A percentile compares a stretch with the other conserved stretches of the same genome.
phyloP scores from a whole-genome alignment of 2,113 vertebrate species.

The Hymenochirus boettgeri region DNA sequence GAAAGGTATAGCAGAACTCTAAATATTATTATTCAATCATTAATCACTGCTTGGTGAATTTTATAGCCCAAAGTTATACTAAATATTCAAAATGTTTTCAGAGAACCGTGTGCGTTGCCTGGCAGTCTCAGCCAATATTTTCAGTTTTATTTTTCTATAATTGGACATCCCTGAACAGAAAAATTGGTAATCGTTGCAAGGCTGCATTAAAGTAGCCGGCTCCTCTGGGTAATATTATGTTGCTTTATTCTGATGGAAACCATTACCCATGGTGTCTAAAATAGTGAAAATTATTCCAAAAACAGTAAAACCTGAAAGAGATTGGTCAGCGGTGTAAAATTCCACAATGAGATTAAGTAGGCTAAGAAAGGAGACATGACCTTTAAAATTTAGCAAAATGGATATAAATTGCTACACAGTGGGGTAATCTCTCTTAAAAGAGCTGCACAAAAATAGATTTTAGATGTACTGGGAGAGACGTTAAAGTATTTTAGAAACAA shows the following conservation, averaged over 20 bases:
- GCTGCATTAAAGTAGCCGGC: not conserved
- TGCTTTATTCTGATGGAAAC: constrained; percentile 1
- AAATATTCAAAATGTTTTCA: no score
- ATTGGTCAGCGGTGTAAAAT: constrained; percentile 5
- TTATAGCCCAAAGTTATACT: no score
- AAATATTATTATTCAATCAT: no score
- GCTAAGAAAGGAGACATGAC: not conserved
- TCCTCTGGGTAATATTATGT: constrained; percentile 2
- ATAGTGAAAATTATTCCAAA: not conserved
- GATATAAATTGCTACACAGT: not conserved
- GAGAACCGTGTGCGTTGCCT: no score
- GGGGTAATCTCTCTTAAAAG: not conserved
- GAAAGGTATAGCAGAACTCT: no score
- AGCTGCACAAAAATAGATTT: not conserved
- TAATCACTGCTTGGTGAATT: no score
- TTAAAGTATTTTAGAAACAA: not conserved
- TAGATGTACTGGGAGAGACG: not conserved
- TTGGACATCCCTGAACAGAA: not conserved
- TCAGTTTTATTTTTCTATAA: not conserved
- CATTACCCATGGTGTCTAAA: not conserved
- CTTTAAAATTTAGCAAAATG: not conserved
- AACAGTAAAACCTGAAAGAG: not conserved
- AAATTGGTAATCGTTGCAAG: not conserved
- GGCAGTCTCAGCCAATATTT: not conserved
- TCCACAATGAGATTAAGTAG: not conserved